Conservation (phyloP, 2,113 vertebrate species). For the Pionites leucogaster region DNA sequence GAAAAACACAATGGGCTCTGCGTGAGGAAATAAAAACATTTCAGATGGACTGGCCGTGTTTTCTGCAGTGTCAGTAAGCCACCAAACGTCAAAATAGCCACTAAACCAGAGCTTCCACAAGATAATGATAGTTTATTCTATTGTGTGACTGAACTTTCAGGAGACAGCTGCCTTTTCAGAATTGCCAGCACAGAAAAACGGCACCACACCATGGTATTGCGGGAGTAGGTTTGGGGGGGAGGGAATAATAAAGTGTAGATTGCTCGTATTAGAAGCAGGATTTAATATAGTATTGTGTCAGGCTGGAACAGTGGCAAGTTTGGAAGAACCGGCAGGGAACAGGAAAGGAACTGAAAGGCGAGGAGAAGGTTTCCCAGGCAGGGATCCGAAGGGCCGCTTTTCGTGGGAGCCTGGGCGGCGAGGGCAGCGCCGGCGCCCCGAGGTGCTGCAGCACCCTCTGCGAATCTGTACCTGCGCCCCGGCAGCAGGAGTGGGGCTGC, state of each 20-base stretch:
- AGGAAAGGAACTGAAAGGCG: neutral
- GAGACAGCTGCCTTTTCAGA: neutral
- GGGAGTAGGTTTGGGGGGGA: fast-evolving
- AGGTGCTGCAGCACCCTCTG: neutral
- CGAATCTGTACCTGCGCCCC: neutral
- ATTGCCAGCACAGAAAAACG: neutral
- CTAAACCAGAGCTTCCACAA: neutral
- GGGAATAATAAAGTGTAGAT: neutral
- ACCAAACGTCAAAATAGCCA: neutral
- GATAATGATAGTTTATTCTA: neutral
- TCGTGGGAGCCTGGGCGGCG: neutral
- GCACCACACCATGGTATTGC: neutral
- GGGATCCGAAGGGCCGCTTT: neutral
- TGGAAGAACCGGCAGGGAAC: neutral
- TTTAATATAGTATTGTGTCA: neutral
- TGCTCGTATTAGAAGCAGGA: neutral
- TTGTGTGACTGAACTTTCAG: neutral
- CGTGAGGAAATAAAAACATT: neutral
- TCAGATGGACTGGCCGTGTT: neutral
- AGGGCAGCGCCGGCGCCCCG: neutral
- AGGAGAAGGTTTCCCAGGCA: neutral
- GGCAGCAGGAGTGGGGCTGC: neutral
- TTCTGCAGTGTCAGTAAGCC: neutral
- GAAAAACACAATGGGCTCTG: neutral
- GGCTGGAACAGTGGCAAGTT: neutral